Conservation (phyloP, 1,140 invertebrate genomes). For the Luehdorfia chinensis region DNA sequence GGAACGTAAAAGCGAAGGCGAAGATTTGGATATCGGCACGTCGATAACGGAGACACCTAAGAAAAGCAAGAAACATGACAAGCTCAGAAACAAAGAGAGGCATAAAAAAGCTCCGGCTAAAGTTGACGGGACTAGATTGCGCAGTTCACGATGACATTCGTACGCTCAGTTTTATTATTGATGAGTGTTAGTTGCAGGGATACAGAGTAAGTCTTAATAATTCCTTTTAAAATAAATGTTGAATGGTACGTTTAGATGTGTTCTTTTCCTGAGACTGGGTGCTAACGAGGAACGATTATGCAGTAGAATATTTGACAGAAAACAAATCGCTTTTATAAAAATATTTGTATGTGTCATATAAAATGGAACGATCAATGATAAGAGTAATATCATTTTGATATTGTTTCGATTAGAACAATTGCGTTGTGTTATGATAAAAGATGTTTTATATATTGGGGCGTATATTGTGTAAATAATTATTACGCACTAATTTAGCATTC, state of each 20-base stretch:
- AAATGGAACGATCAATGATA: too few relatives aligned
- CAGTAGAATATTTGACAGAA: background rate
- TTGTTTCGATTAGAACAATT: slow-evolving; percentile 7
- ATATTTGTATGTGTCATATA: too few relatives aligned
- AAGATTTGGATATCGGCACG: slow-evolving; percentile 14
- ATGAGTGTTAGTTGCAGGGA: slow-evolving; percentile 5
- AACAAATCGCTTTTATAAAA: too few relatives aligned
- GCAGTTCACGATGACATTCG: slow-evolving; percentile 55
- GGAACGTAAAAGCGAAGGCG: slow-evolving; percentile 6
- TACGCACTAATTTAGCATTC: slow-evolving; percentile 11
- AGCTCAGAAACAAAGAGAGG: slow-evolving; percentile 37
- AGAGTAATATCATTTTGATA: too few relatives aligned
- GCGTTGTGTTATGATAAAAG: slow-evolving; percentile 4
- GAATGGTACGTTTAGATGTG: background rate
- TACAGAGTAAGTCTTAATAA: slow-evolving; percentile 1
- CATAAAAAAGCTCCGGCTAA: slow-evolving; percentile 40
- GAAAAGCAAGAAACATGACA: slow-evolving; percentile 40
- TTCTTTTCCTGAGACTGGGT: background rate
- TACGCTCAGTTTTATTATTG: background rate
- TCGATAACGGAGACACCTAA: slow-evolving; percentile 39
- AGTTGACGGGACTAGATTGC: slow-evolving; percentile 40
- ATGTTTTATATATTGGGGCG: slow-evolving; percentile 1
- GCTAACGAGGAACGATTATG: background rate
- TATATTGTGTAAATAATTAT: slow-evolving; percentile 1
- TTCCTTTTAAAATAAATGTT: background rate